Percentiles rank a stretch among this genome's conserved stretches.
phyloP scores from a whole-genome alignment of 2,797 vertebrate genomes.

The Bovichtus diacanthus region DNA sequence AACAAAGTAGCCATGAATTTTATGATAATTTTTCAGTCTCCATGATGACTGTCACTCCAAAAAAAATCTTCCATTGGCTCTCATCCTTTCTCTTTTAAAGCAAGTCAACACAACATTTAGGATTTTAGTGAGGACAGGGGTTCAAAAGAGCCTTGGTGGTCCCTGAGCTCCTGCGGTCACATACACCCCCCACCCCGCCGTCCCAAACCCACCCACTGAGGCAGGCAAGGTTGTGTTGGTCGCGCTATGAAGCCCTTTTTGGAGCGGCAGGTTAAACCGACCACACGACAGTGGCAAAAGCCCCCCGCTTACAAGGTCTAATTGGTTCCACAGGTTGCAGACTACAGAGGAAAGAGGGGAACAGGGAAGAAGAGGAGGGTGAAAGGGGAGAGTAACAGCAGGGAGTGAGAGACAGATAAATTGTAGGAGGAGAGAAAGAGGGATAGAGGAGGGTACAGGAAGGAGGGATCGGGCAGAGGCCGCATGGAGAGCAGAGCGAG shows the following conservation, averaged over 20 bases:
- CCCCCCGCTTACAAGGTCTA: constrained; percentile 75
- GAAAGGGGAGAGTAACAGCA: constrained; percentile 25
- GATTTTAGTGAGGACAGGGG: constrained; percentile 50
- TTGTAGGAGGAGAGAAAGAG: constrained; percentile 21
- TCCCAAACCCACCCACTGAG: constrained; percentile 76
- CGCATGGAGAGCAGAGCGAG: constrained; percentile 7
- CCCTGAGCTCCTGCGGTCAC: constrained; percentile 64
- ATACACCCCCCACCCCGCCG: constrained; percentile 33
- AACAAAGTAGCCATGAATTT: neutral
- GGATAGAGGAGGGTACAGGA: constrained; percentile 22
- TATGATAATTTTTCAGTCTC: neutral
- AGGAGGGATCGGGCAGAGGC: constrained; percentile 20
- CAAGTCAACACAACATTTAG: constrained; percentile 27
- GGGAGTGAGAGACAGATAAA: constrained; percentile 56
- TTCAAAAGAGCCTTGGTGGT: constrained; percentile 76
- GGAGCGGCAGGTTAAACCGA: constrained; percentile 79
- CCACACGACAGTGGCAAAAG: constrained; percentile 79
- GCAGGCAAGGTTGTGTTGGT: constrained; percentile 62
- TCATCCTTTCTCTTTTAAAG: constrained; percentile 23
- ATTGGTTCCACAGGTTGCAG: constrained; percentile 86
- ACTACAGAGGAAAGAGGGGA: constrained; percentile 63
- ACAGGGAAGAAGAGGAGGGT: constrained; percentile 8
- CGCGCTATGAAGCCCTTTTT: constrained; percentile 61
- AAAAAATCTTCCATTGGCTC: neutral
- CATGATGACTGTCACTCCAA: neutral